Conservation (phyloP, 2,888 invertebrate genomes). For the Ischnura elegans region DNA sequence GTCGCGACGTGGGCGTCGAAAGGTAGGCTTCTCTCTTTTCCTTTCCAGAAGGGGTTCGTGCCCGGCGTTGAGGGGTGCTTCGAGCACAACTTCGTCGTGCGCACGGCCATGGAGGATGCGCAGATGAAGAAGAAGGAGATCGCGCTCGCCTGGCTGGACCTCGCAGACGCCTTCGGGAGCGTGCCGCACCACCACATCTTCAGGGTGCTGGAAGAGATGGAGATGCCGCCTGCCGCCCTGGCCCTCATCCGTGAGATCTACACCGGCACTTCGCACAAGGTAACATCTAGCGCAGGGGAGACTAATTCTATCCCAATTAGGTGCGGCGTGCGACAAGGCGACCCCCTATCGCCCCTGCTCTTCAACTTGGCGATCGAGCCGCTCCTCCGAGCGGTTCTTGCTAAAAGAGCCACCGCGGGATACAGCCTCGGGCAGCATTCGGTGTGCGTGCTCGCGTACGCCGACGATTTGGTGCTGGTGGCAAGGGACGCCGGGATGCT, state of each 20-base stretch:
- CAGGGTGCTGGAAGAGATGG: slow-evolving; percentile 73
- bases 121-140: slow-evolving; percentile 69
- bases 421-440: background rate
- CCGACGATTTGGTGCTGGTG: slow-evolving; percentile 73
- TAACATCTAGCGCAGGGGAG: slow-evolving; percentile 36
- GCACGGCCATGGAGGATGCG: slow-evolving; percentile 73
- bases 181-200: slow-evolving; percentile 74
- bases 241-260: slow-evolving; percentile 71
- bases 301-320: background rate
- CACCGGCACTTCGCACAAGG: slow-evolving; percentile 70
- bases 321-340: background rate
- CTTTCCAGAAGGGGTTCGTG: too few relatives aligned
- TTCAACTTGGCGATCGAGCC: slow-evolving; percentile 13
- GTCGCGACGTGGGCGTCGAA: too few relatives aligned
- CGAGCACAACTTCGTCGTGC: slow-evolving; percentile 75
- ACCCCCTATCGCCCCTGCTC: background rate
- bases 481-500: slow-evolving; percentile 68
- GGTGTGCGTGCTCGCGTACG: slow-evolving; percentile 71
- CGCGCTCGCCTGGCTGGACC: slow-evolving; percentile 74
- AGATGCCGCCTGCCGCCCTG: slow-evolving; percentile 67
- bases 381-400: background rate
- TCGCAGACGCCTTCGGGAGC: slow-evolving; percentile 73
- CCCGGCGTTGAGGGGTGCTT: too few relatives aligned
- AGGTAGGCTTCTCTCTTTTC: too few relatives aligned
- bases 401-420: background rate